phyloP scores from a whole-genome alignment of 2,888 invertebrate genomes.

The Leptarthrus brevirostris region DNA sequence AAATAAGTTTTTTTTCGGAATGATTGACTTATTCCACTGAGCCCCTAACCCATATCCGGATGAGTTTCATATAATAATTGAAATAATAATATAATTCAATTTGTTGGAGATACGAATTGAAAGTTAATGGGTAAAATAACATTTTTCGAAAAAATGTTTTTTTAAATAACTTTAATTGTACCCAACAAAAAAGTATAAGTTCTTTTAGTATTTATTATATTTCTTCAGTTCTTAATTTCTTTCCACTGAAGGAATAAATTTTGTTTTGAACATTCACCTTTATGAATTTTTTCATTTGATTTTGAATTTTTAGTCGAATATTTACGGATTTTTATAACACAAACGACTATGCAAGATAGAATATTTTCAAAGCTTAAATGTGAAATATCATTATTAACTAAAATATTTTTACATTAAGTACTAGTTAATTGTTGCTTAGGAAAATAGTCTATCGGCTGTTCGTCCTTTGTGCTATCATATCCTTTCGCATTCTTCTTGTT shows the following conservation, averaged over 20 bases:
- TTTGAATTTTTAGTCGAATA: background rate
- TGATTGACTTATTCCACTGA: slow-evolving; percentile 61
- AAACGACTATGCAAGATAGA: background rate
- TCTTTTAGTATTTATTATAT: background rate
- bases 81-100: slow-evolving; percentile 41
- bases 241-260: background rate
- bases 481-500: too few relatives aligned
- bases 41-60: slow-evolving; percentile 62
- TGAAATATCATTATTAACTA: slow-evolving; percentile 3
- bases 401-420: slow-evolving; percentile 12
- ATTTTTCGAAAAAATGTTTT: slow-evolving; percentile 10
- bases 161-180: background rate
- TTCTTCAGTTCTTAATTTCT: background rate
- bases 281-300: background rate
- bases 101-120: slow-evolving; percentile 8
- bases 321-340: background rate
- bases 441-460: background rate
- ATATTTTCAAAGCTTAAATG: background rate
- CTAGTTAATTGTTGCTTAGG: background rate
- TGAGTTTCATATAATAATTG: too few relatives aligned
- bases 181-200: slow-evolving; percentile 28
- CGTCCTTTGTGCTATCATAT: too few relatives aligned
- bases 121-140: slow-evolving; percentile 7
- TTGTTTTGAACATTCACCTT: too few relatives aligned
- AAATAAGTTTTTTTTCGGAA: slow-evolving; percentile 37